phyloP scores from a whole-genome alignment of 2,113 vertebrate genomes.

The Solea solea region DNA sequence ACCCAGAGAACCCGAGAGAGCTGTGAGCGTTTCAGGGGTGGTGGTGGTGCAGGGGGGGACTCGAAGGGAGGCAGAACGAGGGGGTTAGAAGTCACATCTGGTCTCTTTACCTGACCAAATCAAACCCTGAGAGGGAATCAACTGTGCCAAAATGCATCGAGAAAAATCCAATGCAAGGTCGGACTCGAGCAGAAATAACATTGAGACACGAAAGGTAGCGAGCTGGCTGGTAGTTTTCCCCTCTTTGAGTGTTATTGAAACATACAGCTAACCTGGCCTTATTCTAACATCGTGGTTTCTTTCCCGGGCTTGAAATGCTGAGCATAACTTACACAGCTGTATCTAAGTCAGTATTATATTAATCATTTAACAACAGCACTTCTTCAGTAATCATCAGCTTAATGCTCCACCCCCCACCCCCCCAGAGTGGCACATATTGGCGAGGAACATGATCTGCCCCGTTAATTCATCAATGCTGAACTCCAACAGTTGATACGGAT shows the following conservation, averaged over 20 bases:
- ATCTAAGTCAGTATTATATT: conserved; percentile 10
- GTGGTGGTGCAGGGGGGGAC: conserved; percentile 35
- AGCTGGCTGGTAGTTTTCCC: conserved; percentile 5
- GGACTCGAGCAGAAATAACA: conserved; percentile 27
- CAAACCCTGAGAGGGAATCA: conserved; percentile 59
- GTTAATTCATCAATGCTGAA: conserved; percentile 51
- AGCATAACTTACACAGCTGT: neutral
- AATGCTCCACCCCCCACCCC: conserved; percentile 15
- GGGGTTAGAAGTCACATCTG: conserved; percentile 80
- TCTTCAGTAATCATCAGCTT: conserved; percentile 27
- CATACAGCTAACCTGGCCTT: neutral
- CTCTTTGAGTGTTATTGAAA: conserved; percentile 10
- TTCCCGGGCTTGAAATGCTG: neutral
- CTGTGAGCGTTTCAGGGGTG: conserved; percentile 62
- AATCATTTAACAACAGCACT: conserved; percentile 4
- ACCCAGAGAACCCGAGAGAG: conserved; percentile 73
- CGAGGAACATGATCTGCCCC: conserved; percentile 22
- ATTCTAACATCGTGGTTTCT: neutral
- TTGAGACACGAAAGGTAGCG: conserved; percentile 12
- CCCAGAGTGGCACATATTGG: conserved; percentile 19
- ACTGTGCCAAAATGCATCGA: conserved; percentile 57
- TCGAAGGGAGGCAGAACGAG: conserved; percentile 56
- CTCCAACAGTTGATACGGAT: conserved; percentile 47
- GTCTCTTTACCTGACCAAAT: conserved; percentile 76
- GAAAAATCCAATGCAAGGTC: conserved; percentile 37